phyloP scores from a whole-genome alignment of 2,888 invertebrate genomes.

The Lottia gigantea region DNA sequence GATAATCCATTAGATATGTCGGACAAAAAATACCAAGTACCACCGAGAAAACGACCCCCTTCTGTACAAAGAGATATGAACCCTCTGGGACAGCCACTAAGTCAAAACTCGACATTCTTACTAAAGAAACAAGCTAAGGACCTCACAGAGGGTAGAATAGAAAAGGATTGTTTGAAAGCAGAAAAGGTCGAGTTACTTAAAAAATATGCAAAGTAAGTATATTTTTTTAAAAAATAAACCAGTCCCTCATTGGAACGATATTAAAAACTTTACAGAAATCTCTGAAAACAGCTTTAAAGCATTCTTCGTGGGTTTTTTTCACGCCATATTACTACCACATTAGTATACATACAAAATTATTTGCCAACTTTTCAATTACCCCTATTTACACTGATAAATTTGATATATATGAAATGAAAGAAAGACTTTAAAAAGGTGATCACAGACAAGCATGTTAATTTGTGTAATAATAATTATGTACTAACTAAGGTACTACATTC shows the following conservation, averaged over 20 bases:
- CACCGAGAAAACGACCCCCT: conserved; percentile 37
- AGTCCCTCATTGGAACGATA: not conserved
- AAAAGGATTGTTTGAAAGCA: conserved; percentile 9
- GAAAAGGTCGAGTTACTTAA: conserved; percentile 37
- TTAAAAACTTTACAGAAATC: not conserved
- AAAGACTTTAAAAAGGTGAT: too few species aligned
- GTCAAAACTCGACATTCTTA: conserved; percentile 47
- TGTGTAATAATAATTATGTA: too few species aligned
- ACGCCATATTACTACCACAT: too few species aligned
- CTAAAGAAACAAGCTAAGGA: conserved; percentile 46
- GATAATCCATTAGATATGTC: conserved; percentile 64
- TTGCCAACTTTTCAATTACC: too few species aligned
- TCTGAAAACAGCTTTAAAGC: too few species aligned
- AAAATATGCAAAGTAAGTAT: conserved; percentile 31
- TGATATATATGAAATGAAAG: too few species aligned
- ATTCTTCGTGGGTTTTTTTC: too few species aligned
- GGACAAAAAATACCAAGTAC: conserved; percentile 47
- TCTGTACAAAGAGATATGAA: conserved; percentile 57
- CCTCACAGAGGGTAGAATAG: conserved; percentile 31
- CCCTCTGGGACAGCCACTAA: conserved; percentile 55
- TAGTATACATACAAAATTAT: too few species aligned
- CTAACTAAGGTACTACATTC: too few species aligned
- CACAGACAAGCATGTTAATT: too few species aligned
- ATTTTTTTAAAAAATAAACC: not conserved
- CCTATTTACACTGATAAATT: too few species aligned